Evolutionary conservation across 2,888 invertebrate genomes (phyloP), one percentile per base, ranked within the genome.

Genomic region (Acronicta psi): DNA sequence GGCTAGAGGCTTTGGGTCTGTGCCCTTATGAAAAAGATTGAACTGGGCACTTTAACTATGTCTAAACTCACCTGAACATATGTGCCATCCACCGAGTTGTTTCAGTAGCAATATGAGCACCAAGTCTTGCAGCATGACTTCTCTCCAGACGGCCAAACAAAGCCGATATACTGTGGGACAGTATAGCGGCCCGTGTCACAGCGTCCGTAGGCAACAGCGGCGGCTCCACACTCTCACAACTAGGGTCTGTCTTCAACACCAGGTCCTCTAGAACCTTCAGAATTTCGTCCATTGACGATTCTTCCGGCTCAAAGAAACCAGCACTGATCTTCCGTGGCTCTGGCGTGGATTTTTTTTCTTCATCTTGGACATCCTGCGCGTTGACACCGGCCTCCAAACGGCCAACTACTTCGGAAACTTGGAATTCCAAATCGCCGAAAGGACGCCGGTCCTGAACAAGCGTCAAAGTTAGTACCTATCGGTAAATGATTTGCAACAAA

Each of bases 121-220:
- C 97, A 17, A 99, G 95, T 77, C 97, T 96, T 55, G 97, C 96
- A 52, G 98, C 95, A 86, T 98, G 97, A 69, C 95, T 94, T 41
- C 97, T 95, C 67, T 98, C 97, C 67, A 99, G 88, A 51, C 97
- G 96, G n/a, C 97, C 96, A 67, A 98, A 96, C 83, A 98, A 97
- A 0, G 98, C 98, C 5, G 97, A 96, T 72, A 99, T 95, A 83
- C 97, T 97, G 86, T 98, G 98, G n/a, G 98, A 96, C 18, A 98
- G 95, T 52, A 98, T 95, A 10, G 98, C 92, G 3, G 93, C 92
- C 8, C 93, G 89, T 45, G 95, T 95, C 54, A 95, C 93, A 40
- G 95, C 94, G 68, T 96, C 95, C 57, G 96, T 96, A 10, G 96
- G 93, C 40, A 95, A 89, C 45, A 96, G 94, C 53, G 96, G 93